A percentile compares a stretch with the other conserved stretches of the same genome.
Evolutionary conservation across 1,140 invertebrate genomes (phyloP).

Genomic region (Zelostemma sp.): DNA sequence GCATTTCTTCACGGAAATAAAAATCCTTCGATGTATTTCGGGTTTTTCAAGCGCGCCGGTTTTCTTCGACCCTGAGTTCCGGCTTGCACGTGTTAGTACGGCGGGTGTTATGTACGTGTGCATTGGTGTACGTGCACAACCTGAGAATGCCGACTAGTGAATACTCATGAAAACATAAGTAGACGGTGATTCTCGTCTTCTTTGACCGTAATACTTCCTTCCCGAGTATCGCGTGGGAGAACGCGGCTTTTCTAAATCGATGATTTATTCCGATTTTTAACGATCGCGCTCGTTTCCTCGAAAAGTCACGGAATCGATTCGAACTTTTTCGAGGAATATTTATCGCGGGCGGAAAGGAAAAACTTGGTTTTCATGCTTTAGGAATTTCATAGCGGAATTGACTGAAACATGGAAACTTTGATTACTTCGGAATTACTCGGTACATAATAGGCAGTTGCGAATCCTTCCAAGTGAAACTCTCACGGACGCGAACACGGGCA

Average conservation of each 20-base stretch:
- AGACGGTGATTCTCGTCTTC: slow-evolving; percentile 23
- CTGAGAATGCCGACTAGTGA: slow-evolving; percentile 31
- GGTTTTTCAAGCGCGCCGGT: no score
- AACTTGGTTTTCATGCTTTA: no score
- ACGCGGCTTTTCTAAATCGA: not conserved
- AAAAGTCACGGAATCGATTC: no score
- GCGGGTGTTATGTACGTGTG: slow-evolving; percentile 15
- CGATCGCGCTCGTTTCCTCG: no score
- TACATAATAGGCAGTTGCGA: slow-evolving; percentile 35
- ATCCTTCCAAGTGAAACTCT: slow-evolving; percentile 38
- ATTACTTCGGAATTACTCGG: no score
- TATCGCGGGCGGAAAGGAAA: no score
- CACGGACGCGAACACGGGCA: slow-evolving; percentile 12
- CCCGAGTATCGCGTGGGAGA: slow-evolving; percentile 9
- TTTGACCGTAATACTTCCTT: slow-evolving; percentile 16
- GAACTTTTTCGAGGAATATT: no score
- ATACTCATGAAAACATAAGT: slow-evolving; percentile 37
- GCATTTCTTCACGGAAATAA: no score
- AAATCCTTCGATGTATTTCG: no score
- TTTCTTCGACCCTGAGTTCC: slow-evolving; percentile 22
- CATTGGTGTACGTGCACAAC: slow-evolving; percentile 22
- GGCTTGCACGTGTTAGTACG: not conserved
- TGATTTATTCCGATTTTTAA: not conserved
- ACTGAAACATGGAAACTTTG: no score
- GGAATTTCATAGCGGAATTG: no score